These are phyloP conservation scores for Ctenosaura bakeri DNA, from an alignment of 2,797 vertebrate species.

Conservation along the genomic window DNA sequence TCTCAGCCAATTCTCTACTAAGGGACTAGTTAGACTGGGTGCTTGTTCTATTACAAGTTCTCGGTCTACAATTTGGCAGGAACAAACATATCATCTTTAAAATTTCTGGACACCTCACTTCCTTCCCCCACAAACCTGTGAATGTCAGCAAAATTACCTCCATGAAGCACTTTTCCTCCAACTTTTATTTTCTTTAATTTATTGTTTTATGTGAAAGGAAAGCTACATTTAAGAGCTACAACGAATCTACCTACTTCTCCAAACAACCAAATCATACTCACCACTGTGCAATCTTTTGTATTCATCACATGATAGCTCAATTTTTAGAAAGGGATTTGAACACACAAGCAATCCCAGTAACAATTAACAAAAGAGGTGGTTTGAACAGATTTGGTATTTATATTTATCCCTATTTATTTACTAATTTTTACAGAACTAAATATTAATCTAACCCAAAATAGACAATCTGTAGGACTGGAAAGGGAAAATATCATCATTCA, in stretches of 20 bases:
- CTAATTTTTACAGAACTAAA: background rate
- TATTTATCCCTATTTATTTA: background rate
- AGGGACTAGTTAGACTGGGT: background rate
- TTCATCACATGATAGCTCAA: background rate
- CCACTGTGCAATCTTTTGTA: background rate
- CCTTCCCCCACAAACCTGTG: background rate
- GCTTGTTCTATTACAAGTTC: background rate
- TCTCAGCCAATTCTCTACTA: background rate
- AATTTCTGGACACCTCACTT: background rate
- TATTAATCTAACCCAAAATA: background rate
- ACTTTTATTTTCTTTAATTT: background rate
- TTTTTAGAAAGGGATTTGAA: background rate
- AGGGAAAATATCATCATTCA: no score
- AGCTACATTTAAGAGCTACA: background rate
- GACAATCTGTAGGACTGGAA: background rate
- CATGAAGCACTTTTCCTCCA: no score
- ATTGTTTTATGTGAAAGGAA: background rate
- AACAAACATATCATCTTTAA: background rate
- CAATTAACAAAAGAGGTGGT: background rate
- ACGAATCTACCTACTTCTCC: background rate
- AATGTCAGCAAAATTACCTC: background rate
- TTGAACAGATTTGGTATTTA: background rate
- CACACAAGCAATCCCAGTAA: background rate
- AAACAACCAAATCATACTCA: background rate
- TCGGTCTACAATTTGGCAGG: background rate